Evolutionary conservation across 2,888 invertebrate species (phyloP), one percentile per base, ranked within the genome.

Genomic region (Diarsia rubi): DNA sequence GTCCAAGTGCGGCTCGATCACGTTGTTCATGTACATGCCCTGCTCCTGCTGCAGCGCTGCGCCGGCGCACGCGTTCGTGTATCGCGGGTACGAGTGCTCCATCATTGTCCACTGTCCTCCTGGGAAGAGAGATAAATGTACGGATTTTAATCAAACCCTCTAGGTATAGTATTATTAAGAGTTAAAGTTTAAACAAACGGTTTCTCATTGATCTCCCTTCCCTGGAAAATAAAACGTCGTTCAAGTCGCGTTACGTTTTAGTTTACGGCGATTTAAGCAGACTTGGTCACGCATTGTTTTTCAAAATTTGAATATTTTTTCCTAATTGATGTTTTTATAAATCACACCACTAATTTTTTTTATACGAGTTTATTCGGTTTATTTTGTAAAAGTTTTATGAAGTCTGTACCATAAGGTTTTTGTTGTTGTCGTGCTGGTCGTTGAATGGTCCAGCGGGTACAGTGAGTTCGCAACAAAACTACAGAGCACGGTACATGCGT

Each of bases 51-150:
- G 95, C 92, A 97, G 95, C 37, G 95, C 94, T 72, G 90, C 90
- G 92, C 97, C 97, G 94, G 97, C 97, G 93, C 98, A 97, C 91
- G 97, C 95, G 93, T 97, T 97, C 93, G 97, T 97, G 96, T 98
- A 98, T 93, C 98, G 97, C 93, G 98, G 97, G 95, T 98, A 98
- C 92, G 97, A 97, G 95, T 98, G 97, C 97, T 98, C 98, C 97
- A 98, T 97, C 97, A 98, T 97, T 95, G 98, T 98, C 98, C 98
- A 98, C 97, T 98, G 98, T 96, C 98, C 97, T 97, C 98, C 98
- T 98, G 97, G 97, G 97, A 97, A 96, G 96, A 96, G 96, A 96
- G 96, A 96, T 96, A 96, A 97, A 97, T 94, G 96, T 87, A 85
- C 85, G 92, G 92, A 93, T 92, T 93, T 92, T 92, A 93, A 91